phyloP scores from a whole-genome alignment of 2,888 invertebrate species.

The Cephus spinipes region DNA sequence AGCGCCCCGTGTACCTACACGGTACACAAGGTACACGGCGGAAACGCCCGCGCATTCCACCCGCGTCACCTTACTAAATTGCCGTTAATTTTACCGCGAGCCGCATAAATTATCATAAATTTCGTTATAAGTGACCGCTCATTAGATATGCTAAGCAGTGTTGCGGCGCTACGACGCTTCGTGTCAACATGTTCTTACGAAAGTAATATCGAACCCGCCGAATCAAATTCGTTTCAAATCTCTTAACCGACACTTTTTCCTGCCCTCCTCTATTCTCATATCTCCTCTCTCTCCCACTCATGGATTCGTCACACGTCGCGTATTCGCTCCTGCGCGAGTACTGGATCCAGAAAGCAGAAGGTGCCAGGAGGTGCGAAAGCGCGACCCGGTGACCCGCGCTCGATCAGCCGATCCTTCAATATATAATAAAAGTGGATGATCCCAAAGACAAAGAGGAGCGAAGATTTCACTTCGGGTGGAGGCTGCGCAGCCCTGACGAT shows the following conservation, averaged over 20 bases:
- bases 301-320: too few species aligned
- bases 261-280: too few species aligned
- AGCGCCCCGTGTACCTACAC: not conserved
- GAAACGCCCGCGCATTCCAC: slow-evolving; percentile 40
- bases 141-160: slow-evolving; percentile 40
- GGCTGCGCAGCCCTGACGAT: slow-evolving; percentile 21
- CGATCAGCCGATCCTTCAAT: slow-evolving; percentile 36
- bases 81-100: slow-evolving; percentile 42
- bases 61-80: slow-evolving; percentile 35
- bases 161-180: slow-evolving; percentile 13
- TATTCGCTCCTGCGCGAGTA: too few species aligned
- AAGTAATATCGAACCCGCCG: slow-evolving; percentile 8
- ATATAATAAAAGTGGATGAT: slow-evolving; percentile 20
- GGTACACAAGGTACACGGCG: slow-evolving; percentile 15
- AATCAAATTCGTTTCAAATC: slow-evolving; percentile 4
- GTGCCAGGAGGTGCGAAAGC: not conserved
- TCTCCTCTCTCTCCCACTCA: too few species aligned
- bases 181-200: slow-evolving; percentile 22
- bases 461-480: not conserved
- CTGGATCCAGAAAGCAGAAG: too few species aligned
- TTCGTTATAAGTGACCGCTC: slow-evolving; percentile 45
- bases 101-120: slow-evolving; percentile 47
- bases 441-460: not conserved
- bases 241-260: not conserved
- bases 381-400: slow-evolving; percentile 46